A percentile compares a stretch with the other conserved stretches of the same genome.
Conservation (phyloP, 37 sponge, comb jelly and placozoan species). For the Cliona cf. orientalis region DNA sequence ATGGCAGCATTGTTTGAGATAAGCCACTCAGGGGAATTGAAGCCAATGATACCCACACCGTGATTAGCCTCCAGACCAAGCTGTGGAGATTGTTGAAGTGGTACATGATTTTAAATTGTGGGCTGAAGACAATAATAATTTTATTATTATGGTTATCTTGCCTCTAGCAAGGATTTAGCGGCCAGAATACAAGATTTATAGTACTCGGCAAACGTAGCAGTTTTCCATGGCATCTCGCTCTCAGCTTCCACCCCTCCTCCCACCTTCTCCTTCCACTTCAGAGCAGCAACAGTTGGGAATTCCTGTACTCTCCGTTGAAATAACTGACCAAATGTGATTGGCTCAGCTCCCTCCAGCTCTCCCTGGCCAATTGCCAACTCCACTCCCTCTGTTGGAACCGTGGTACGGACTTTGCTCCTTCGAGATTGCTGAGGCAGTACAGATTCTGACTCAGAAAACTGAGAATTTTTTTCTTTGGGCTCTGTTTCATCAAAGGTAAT, state of each 20-base stretch:
- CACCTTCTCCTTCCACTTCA: slow-evolving; percentile 46
- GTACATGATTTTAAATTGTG: too few species aligned
- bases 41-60: slow-evolving; percentile 82
- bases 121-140: not conserved
- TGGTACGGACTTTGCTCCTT: slow-evolving; percentile 20
- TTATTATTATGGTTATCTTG: not conserved
- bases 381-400: slow-evolving; percentile 45
- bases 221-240: too few species aligned
- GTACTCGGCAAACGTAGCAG: slow-evolving; percentile 61
- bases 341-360: slow-evolving; percentile 19
- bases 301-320: slow-evolving; percentile 25
- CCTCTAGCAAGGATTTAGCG: slow-evolving; percentile 85
- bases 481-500: too few species aligned
- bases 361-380: slow-evolving; percentile 40
- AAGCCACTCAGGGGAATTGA: slow-evolving; percentile 89
- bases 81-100: too few species aligned
- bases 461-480: too few species aligned
- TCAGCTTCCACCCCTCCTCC: too few species aligned
- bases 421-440: too few species aligned
- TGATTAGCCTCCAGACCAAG: slow-evolving; percentile 73
- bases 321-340: slow-evolving; percentile 53
- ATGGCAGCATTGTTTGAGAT: slow-evolving; percentile 77
- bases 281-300: slow-evolving; percentile 44
- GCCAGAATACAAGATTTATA: slow-evolving; percentile 38
- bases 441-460: too few species aligned